Base-by-base conservation (phyloP, 2,113 vertebrate genomes). In the Glaucidium brasilianum region DNA sequence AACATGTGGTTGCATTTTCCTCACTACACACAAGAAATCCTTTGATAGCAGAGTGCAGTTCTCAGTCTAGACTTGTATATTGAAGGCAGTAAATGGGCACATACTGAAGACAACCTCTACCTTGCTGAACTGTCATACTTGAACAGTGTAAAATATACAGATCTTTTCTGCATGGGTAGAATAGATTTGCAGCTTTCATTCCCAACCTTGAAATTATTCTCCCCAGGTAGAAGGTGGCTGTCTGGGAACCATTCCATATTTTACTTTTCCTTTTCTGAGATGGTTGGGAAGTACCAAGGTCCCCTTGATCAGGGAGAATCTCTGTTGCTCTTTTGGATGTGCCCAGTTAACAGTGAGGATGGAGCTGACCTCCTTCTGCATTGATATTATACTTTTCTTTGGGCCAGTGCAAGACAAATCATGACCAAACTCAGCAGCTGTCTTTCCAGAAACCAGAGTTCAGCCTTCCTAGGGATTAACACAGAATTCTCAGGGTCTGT, bases 181-280 rank as follows among this genome's bases (percentile, higher is more conserved):
- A 27, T 49, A 58, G n/a, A 15, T 39, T 60, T 35, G 4, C 27
- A 49, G 13, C 6, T 12, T 26, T 85, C 5, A 9, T 39, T 87
- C 30, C n/a, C 21, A 60, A 3, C 16, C 29, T 21, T 67, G 52
- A 10, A 34, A 14, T 82, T 41, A 13, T 17, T 83, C n/a, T 68
- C 49, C 15, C 4, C 22, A 5, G 39, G n/a, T 78, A 13, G 18
- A 64, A 50, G 34, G 59, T 43, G 32, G 35, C 23, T 30, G 16
- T 78, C 16, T 5, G 45, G 21, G 41, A 59, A 37, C 58, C 1
- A 0, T 49, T 43, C 35, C 2, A 1, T 6, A 0, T 50, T 64
- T 43, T 35, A 20, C 3, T 62, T 76, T 85, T 60, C 10, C 13
- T 29, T 47, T 43, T 85, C 5, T 27, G 56, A 49, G 43, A 22